These are phyloP conservation scores for Drosophila leonis DNA, from an alignment of 2,888 invertebrate genomes.

Conservation along the genomic window DNA sequence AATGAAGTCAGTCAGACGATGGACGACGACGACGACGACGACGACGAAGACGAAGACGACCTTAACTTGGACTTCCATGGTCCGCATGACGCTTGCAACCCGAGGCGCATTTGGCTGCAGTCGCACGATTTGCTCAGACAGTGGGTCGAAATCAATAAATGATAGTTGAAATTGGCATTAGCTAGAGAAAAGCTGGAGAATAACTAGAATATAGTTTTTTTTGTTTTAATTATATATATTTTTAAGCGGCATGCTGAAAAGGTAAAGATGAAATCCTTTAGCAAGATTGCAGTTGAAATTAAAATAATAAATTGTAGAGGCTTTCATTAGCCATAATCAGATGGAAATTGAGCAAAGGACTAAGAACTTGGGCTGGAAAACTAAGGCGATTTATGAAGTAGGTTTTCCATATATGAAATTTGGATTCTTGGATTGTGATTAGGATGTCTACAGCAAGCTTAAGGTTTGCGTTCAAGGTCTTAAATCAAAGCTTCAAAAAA, in stretches of 20 bases:
- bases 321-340: too few relatives aligned
- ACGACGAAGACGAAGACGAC: slow-evolving; percentile 47
- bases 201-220: background rate
- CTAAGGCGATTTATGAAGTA: too few relatives aligned
- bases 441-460: background rate
- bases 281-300: too few relatives aligned
- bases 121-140: slow-evolving; percentile 57
- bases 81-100: slow-evolving; percentile 53
- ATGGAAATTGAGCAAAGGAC: too few relatives aligned
- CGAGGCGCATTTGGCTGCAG: slow-evolving; percentile 66
- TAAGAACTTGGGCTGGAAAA: too few relatives aligned
- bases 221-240: too few relatives aligned
- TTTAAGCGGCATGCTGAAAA: too few relatives aligned
- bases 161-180: slow-evolving; percentile 1
- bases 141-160: slow-evolving; percentile 46
- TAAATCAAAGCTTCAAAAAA: background rate
- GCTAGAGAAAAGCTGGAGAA: background rate
- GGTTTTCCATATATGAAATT: too few relatives aligned
- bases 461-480: too few relatives aligned
- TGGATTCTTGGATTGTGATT: background rate
- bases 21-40: slow-evolving; percentile 35
- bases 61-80: slow-evolving; percentile 46
- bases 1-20: slow-evolving; percentile 78
- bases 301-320: too few relatives aligned
- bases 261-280: too few relatives aligned